Conservation (phyloP, 2,113 vertebrate genomes). For the Petroica traversi region DNA sequence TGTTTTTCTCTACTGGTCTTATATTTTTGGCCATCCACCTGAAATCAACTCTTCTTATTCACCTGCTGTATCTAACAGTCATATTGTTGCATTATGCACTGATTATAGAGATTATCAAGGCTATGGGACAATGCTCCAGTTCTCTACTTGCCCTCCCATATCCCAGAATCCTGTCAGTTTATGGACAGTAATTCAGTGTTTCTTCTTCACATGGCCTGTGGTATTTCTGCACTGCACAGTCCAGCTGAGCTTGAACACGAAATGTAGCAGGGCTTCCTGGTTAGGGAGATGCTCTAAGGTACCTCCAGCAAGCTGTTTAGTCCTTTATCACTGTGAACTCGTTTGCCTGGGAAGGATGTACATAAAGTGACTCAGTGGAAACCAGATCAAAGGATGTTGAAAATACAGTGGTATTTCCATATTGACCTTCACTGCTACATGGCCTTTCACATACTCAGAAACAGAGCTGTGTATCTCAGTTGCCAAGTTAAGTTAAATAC, state of each 20-base stretch:
- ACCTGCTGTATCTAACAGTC: neutral
- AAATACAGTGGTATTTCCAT: neutral
- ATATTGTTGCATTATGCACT: neutral
- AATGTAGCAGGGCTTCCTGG: neutral
- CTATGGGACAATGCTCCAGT: rapidly evolving
- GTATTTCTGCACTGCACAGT: neutral
- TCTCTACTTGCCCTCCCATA: neutral
- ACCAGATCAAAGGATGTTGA: neutral
- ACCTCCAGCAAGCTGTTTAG: neutral
- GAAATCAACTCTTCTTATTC: neutral
- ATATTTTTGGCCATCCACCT: neutral
- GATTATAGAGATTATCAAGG: neutral
- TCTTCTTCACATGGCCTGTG: neutral
- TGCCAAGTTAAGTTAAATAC: neutral
- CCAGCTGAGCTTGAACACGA: neutral
- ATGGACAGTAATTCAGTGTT: neutral
- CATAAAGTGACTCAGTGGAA: neutral
- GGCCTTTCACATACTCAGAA: neutral
- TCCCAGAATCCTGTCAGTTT: neutral
- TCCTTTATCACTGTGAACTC: neutral
- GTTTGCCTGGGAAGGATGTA: neutral
- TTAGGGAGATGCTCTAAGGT: neutral
- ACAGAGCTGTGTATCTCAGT: neutral
- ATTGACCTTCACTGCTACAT: neutral
- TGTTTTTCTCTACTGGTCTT: neutral